phyloP scores from a whole-genome alignment of 2,888 invertebrate species.

The Dryadula phaetusa region DNA sequence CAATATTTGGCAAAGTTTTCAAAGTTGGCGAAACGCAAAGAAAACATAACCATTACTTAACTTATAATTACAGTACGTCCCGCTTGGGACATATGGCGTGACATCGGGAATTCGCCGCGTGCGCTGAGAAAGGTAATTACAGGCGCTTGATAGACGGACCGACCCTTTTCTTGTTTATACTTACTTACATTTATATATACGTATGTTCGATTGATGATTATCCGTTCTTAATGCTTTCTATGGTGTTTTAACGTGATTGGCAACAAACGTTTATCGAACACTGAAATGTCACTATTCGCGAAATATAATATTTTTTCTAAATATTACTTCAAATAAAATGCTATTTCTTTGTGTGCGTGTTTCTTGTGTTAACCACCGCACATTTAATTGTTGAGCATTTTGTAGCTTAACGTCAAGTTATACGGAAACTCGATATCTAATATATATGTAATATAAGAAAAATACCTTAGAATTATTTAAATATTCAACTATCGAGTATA shows the following conservation, averaged over 20 bases:
- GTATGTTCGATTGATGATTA: constrained; percentile 23
- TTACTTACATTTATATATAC: constrained; percentile 11
- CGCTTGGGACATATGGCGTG: constrained; percentile 78
- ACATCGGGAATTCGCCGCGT: constrained; percentile 73
- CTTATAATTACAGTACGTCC: constrained; percentile 54
- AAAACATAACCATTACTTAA: constrained; percentile 30
- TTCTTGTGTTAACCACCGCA: too few relatives aligned
- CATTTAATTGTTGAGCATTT: too few relatives aligned
- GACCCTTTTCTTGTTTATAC: constrained; percentile 61
- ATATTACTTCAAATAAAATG: too few relatives aligned
- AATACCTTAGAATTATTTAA: too few relatives aligned
- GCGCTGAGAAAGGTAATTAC: constrained; percentile 74
- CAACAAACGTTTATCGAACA: neutral
- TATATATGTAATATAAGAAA: too few relatives aligned
- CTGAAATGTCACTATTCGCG: too few relatives aligned
- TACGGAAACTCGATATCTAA: too few relatives aligned
- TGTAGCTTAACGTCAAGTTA: too few relatives aligned
- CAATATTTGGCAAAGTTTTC: constrained; percentile 4
- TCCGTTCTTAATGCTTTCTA: constrained; percentile 16
- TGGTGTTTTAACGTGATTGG: neutral
- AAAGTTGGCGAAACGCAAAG: constrained; percentile 21
- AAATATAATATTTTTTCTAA: too few relatives aligned
- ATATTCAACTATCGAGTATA: too few relatives aligned
- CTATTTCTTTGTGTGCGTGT: too few relatives aligned
- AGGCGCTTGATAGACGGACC: constrained; percentile 70